Conservation (phyloP, 2,888 invertebrate genomes). For the Brenthis hecate region DNA sequence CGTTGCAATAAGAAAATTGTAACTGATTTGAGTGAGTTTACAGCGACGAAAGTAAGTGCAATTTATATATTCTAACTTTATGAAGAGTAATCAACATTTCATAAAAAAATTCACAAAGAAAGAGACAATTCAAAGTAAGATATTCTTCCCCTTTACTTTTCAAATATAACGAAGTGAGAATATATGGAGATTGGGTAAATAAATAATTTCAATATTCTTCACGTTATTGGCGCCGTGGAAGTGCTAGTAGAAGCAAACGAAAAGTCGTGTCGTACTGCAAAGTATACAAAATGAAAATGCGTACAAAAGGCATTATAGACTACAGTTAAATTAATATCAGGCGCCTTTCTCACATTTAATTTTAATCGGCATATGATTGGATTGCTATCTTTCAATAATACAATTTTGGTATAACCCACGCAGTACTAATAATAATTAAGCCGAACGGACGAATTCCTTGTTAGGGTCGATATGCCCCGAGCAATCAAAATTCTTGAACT, state of each 20-base stretch:
- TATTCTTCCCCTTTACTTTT: too few species aligned
- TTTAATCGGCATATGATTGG: slow-evolving; percentile 10
- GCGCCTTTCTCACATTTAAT: slow-evolving; percentile 1
- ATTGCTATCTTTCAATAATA: slow-evolving; percentile 22
- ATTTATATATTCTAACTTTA: too few species aligned
- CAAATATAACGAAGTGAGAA: too few species aligned
- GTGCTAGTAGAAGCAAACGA: neutral
- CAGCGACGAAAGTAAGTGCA: too few species aligned
- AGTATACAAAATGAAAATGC: neutral
- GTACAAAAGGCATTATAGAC: too few species aligned
- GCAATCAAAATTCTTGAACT: slow-evolving; percentile 64
- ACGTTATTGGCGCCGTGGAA: neutral
- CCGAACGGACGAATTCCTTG: slow-evolving; percentile 44
- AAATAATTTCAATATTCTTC: too few species aligned
- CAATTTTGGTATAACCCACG: slow-evolving; percentile 23
- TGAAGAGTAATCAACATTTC: too few species aligned
- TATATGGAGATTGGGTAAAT: too few species aligned
- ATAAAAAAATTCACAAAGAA: too few species aligned
- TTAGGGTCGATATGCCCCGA: slow-evolving; percentile 43
- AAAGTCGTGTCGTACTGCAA: neutral
- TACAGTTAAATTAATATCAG: neutral
- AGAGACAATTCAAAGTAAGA: too few species aligned
- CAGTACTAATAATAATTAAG: slow-evolving; percentile 34
- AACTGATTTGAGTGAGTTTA: too few species aligned
- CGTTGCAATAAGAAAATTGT: too few species aligned